Base-by-base conservation (phyloP, 2,888 invertebrate genomes). In the Hylaea fasciaria region DNA sequence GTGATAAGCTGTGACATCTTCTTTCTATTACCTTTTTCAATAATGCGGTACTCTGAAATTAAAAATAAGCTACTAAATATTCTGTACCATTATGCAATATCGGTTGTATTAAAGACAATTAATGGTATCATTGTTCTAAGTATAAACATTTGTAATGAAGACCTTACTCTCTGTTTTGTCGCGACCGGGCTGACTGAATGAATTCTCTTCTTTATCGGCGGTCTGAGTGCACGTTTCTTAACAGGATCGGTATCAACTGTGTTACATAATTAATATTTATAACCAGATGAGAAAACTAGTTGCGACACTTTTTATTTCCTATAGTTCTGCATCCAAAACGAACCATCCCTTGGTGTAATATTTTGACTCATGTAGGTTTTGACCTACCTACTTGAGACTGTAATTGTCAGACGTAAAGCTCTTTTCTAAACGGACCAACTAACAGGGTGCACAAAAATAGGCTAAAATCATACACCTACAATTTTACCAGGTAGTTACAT, bases 1-100 rank as follows among this genome's bases (percentile, higher is more conserved):
- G 83, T 3, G 86, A 84, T 56, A 86, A 74, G 67, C 87, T 88
- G 62, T 83, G 82, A 64, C 81, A 83, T 82, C 86, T 81, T 74
- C 83, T 76, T 52, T 71, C 73, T n/a, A 43, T 7, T 45, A 53
- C 28, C 47, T 72, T 81, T 59, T 73, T 80, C 10, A 50, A 35
- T 41, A 50, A 46, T 11, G 57, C 55, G 7, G 74, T 70, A 54
- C 70, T 75, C 82, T 85, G 62, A 48, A 73, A 74, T 28, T 9
- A 45, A 52, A 11, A 22, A 22, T 22, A 22, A n/a, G n/a, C n/a
- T n/a, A n/a, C n/a, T n/a, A n/a, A n/a, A n/a, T 32, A 32, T 32
- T 8, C 32, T 32, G 9, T 32, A 32, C 3, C 10, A 1, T 32
- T 32, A 9, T 32, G 9, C 10, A 4, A 7, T 22, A 44, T 22